Evolutionary conservation across 2,113 vertebrate genomes (phyloP).

Genomic region (Piaya cayana): DNA sequence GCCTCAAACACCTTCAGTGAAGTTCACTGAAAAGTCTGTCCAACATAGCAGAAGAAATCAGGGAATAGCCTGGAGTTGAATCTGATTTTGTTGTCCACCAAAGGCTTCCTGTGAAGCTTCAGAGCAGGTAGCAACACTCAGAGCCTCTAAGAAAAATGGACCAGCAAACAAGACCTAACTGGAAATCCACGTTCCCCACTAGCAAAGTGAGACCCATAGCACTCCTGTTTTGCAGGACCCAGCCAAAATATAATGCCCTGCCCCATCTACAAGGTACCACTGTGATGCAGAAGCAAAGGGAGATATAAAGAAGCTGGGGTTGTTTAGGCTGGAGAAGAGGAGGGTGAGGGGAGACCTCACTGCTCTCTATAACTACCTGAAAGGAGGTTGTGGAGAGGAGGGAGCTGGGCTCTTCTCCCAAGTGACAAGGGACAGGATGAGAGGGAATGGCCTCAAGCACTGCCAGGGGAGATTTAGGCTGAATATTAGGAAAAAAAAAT

Average conservation of each 20-base stretch:
- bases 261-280: background rate
- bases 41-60: background rate
- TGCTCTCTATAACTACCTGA: no score
- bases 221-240: background rate
- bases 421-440: no score
- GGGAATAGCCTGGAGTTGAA: background rate
- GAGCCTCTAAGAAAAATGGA: background rate
- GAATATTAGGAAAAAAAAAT: no score
- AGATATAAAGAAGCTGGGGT: background rate
- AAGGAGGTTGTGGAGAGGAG: no score
- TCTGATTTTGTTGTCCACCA: background rate
- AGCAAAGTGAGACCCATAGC: background rate
- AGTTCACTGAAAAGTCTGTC: background rate
- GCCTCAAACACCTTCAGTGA: background rate
- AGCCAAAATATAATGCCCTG: background rate
- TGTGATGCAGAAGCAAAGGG: background rate
- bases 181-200: background rate
- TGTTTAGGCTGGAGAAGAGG: no score
- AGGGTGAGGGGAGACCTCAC: no score
- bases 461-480: no score
- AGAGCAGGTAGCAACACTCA: background rate
- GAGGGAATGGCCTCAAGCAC: no score
- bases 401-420: no score
- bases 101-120: background rate
- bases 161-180: background rate